A percentile compares a stretch with the other conserved stretches of the same genome.
Conservation (phyloP, 2,888 invertebrate genomes). For the Aspidiotus destructor region DNA sequence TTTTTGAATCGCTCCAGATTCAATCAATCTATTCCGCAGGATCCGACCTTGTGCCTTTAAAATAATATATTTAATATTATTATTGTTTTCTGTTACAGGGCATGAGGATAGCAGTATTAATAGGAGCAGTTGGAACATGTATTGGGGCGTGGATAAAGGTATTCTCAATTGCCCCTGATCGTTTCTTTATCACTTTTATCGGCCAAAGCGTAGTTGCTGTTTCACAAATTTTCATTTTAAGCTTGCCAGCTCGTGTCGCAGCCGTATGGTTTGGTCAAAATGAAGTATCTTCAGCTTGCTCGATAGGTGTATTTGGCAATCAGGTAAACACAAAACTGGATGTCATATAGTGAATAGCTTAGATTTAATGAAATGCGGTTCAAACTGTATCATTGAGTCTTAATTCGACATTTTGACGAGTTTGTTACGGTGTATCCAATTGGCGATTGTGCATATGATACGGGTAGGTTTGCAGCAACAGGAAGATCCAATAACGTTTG, state of each 20-base stretch:
- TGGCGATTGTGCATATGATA: neutral
- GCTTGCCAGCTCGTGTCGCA: slow-evolving; percentile 83
- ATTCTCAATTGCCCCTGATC: slow-evolving; percentile 69
- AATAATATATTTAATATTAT: too few species aligned
- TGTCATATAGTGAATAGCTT: neutral
- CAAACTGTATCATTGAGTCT: too few species aligned
- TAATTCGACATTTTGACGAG: too few species aligned
- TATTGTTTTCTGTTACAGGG: slow-evolving; percentile 52
- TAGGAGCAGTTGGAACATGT: slow-evolving; percentile 78
- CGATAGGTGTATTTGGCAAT: slow-evolving; percentile 96
- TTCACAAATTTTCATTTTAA: slow-evolving; percentile 86
- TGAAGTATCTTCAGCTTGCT: slow-evolving; percentile 93
- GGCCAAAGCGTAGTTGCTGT: slow-evolving; percentile 80
- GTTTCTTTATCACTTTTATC: slow-evolving; percentile 78
- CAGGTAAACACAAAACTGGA: slow-evolving; percentile 58
- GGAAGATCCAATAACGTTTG: too few species aligned
- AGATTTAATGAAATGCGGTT: neutral
- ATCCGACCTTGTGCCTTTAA: neutral
- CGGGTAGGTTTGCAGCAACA: neutral
- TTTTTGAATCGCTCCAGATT: too few species aligned
- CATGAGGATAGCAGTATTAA: slow-evolving; percentile 65
- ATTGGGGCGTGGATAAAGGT: slow-evolving; percentile 87
- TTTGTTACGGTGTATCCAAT: too few species aligned
- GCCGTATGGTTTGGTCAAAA: slow-evolving; percentile 97
- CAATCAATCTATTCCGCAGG: too few species aligned